A percentile compares a stretch with the other conserved stretches of the same genome.
These are phyloP conservation scores for Corythornis cristatus DNA, from an alignment of 2,113 vertebrate genomes.

Conservation along the genomic window DNA sequence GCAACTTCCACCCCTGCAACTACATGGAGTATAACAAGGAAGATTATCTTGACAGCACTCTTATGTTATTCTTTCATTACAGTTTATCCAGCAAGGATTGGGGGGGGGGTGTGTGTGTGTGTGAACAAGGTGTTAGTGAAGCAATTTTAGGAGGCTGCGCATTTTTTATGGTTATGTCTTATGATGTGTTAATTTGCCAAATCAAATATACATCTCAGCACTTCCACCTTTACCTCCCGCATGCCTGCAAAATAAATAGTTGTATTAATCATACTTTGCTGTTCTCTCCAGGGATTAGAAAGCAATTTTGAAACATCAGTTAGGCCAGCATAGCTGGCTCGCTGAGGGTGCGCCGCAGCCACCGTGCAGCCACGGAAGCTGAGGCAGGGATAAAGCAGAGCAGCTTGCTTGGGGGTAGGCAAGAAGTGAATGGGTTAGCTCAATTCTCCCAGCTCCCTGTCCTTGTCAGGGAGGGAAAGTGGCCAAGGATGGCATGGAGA, in stretches of 20 bases:
- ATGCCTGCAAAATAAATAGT: conserved; percentile 65
- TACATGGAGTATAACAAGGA: neutral
- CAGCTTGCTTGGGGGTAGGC: fast-evolving
- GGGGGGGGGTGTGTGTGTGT: too few relatives aligned
- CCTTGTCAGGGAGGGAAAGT: neutral
- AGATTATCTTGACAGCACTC: conserved; percentile 43
- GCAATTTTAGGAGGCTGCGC: conserved; percentile 6
- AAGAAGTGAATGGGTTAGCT: neutral
- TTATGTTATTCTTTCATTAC: conserved; percentile 50
- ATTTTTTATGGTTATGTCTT: conserved; percentile 62
- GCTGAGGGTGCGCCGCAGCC: neutral
- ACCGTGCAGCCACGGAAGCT: neutral
- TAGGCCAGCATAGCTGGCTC: neutral
- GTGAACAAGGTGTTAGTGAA: neutral
- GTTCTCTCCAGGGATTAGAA: neutral
- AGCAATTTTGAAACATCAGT: conserved; percentile 1
- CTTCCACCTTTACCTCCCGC: conserved; percentile 55
- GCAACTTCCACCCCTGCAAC: neutral
- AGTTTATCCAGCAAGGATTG: conserved; percentile 1
- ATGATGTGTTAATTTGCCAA: conserved; percentile 73
- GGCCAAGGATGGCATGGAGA: neutral
- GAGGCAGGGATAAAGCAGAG: neutral
- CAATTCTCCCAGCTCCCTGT: neutral
- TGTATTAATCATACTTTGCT: conserved; percentile 38
- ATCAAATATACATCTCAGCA: conserved; percentile 58